Base-by-base conservation (phyloP, 2,113 vertebrate genomes). In the Maccullochella peelii region DNA sequence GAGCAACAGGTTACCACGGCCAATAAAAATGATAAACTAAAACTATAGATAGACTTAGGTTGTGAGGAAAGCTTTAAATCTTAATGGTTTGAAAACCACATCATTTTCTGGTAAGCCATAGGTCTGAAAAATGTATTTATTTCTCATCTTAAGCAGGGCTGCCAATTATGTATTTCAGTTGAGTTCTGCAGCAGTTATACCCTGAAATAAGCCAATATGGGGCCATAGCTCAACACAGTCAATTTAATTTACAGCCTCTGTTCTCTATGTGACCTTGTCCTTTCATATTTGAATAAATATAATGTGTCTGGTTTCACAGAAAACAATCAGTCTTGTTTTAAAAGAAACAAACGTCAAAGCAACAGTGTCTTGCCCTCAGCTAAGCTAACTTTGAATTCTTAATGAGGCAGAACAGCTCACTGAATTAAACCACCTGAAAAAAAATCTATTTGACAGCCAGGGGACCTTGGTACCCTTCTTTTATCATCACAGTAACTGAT, bases 401-500 rank as follows among this genome's bases (percentile, higher is more conserved):
- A 84, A 79, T 57, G 52, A 84, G 6, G 42, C 8, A 33, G 36
- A 62, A 23, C 21, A 44, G 59, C 63, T 67, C 78, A 54, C 21
- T 40, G 36, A 68, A 76, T 73, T 68, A 69, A 76, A 74, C 36
- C 52, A 55, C 15, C 38, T 30, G 6, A 12, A 49, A 59, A 61
- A 66, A 38, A 36, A 75, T 82, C 50, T 77, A 2, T 74, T 50
- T 68, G 80, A 82, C 79, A 74, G 63, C 30, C 30, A 55, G 27
- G 33, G 18, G 58, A 82, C 68, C 58, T 71, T 40, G 27, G 38
- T 50, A n/a, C 42, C n/a, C 36, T 49, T 73, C 59, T 88, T 88
- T 88, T 80, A 89, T 87, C 72, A 69, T 70, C 74, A 40, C 49
- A 76, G 78, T 73, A 75, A 42, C 58, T 79, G 86, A 86, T 84